Evolutionary conservation across 2,888 invertebrate species (phyloP), one percentile per base, ranked within the genome.

Genomic region (Hydrotaea diabolus): DNA sequence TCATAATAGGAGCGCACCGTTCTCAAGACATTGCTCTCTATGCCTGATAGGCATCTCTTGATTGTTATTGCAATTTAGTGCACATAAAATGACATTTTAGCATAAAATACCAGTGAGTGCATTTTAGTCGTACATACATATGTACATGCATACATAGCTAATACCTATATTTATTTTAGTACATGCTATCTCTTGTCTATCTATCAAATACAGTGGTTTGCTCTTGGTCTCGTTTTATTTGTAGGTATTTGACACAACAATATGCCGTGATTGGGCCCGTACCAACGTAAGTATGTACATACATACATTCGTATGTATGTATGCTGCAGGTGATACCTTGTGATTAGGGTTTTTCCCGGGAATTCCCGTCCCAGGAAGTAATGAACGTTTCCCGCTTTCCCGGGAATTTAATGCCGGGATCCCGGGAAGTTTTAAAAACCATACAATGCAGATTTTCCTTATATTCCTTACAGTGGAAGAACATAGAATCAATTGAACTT

Each of bases 11-110:
- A 59, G 49, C 49, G n/a, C 13, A 5, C 15, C 26, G 23, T 39
- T 13, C 9, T 39, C 15, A 21, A 55, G 21, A 21, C 13, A 23
- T 46, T 46, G 26, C 26, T 75, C n/a, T 49, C 13, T 49, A n/a
- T 39, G 15, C 13, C n/a, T 13, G 13, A 49, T n/a, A 31, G 31
- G n/a, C n/a, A n/a, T 43, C 31, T 31, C 53, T 55, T 69, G 7
- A 55, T 36, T 77, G 69, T 77, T 59, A 71, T 21, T 78, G 77
- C 71, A 72, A 72, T 72, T 71, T 43, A 59, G 19, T 77, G 77
- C 77, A 77, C 46, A 69, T 23, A 23, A 59, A 59, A 69, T 69
- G 69, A 53, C 59, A 71, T 71, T 77, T 71, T 72, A 53, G 53
- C 71, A 78, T 62, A 78, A 78, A 53, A 59, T 71, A 26, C 69